Evolutionary conservation across 2,113 vertebrate species (phyloP), one percentile per base, ranked within the genome.

Genomic region (Phrynosoma platyrhinos): DNA sequence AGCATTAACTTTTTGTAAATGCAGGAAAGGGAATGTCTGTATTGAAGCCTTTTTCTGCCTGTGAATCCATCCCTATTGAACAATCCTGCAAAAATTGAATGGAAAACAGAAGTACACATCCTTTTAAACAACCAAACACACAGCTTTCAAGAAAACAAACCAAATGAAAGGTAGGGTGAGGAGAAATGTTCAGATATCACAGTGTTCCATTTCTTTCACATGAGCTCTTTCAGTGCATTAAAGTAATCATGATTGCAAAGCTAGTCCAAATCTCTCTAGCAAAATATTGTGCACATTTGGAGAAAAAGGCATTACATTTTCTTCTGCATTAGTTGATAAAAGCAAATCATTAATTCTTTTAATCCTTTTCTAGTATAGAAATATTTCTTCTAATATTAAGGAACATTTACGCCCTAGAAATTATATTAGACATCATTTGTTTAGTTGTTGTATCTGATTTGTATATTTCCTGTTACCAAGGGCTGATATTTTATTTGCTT

Each of bases 41-140:
- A 8, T 9, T 75, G 71, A 30, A 83, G 25, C 9, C 42, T 47
- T 30, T 32, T 27, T 52, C 21, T 62, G 55, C 13, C n/a, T 82
- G 42, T 83, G n/a, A 68, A 83, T 83, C 30, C n/a, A 42, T 47
- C 36, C n/a, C 25, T 66, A 69, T 30, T 75, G 23, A 10, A 25
- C 16, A 64, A 2, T 32, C 7, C n/a, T 83, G 21, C 62, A 83
- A 83, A 40, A 78, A 69, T 36, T 55, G 81, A 76, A 25, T 9
- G 40, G 64, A 78, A 78, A 83, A 78, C 42, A 83, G 55, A 42
- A 52, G 47, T 14, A 68, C 20, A 78, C 9, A 1, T 23, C 79
- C 90, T 87, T 42, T 84, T 90, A 92, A 91, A 30, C 23, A 36
- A 74, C 62, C 86, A 91, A 89, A 85, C 9, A 32, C 85, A 68